Base-by-base conservation (phyloP, 2,888 invertebrate genomes). In the Leptopilina myrica region DNA sequence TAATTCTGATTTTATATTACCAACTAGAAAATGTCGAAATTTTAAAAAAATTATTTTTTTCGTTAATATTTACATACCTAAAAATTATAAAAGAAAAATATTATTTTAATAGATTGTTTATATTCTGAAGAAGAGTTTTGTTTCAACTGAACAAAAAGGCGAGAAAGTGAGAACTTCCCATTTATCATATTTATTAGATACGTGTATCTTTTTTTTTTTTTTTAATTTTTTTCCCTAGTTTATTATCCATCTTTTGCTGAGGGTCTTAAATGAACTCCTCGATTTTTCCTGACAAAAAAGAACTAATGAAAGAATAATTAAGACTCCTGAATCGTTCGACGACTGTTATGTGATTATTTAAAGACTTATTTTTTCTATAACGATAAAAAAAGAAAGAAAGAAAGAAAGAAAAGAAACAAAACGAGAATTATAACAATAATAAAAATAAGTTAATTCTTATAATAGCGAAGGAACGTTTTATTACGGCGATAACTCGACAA, bases 331-430 rank as follows among this genome's bases (percentile, higher is more conserved):
- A 86, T 86, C 87, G 85, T 88, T 90, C 88, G 88, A 86, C 84
- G 86, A 89, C 89, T 90, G 87, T 90, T 90, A 90, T 90, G 90
- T 91, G 90, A 91, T 91, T 90, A 90, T 91, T 91, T 90, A 89
- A 91, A 91, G 90, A 91, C 90, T 91, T 90, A 90, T 90, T 91
- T 91, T 91, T 91, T 90, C 89, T 91, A 90, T 90, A 89, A 90
- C 83, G 86, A 87, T 88, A 87, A 49, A 49, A 49, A 49, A 49
- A 49, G 49, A 11, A 49, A 49, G 49, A 49, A 49, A 49, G 49
- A 49, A 49, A 49, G 2, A 20, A 33, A 33, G 33, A 33, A 33
- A 33, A 33, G 33, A 33, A 33, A 33, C 33, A 33, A 49, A 49
- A 89, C 73, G 73, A 73, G 73, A 80, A 81, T 78, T 80, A 81